Evolutionary conservation across 2,113 vertebrate genomes (phyloP).

Genomic region (Orientallactaga bullata): DNA sequence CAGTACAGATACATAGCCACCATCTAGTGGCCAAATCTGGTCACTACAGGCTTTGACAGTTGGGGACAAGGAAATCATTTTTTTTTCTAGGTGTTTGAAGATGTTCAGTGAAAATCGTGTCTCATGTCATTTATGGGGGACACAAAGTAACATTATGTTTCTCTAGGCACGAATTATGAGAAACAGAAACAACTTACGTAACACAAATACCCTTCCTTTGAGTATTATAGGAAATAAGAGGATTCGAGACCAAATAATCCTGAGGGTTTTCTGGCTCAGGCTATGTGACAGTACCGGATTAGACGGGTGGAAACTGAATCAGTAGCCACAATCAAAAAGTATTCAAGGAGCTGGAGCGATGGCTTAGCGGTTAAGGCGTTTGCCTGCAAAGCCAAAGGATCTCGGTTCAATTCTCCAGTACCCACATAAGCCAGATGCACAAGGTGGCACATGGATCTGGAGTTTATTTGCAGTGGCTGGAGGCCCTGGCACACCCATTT

Average conservation of each 20-base stretch:
- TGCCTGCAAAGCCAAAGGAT: too few species aligned
- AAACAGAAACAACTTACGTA: neutral
- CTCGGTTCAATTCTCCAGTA: too few species aligned
- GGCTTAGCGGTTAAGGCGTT: too few species aligned
- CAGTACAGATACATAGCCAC: constrained; percentile 48
- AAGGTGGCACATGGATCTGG: too few species aligned
- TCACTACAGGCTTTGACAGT: constrained; percentile 7
- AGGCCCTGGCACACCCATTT: too few species aligned
- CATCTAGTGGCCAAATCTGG: constrained; percentile 58
- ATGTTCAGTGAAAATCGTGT: neutral
- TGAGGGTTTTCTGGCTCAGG: neutral
- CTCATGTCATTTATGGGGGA: neutral
- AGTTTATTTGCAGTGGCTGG: too few species aligned
- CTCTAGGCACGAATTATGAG: neutral
- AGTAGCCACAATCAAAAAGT: neutral
- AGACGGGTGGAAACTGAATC: neutral
- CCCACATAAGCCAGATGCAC: too few species aligned
- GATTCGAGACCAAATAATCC: neutral
- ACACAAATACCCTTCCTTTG: neutral
- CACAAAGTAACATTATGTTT: neutral
- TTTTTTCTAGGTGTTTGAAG: neutral
- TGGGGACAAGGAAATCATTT: neutral
- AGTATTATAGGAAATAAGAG: neutral
- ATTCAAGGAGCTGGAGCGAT: too few species aligned
- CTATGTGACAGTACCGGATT: neutral